phyloP scores from a whole-genome alignment of 37 sponge, comb jelly and placozoan genomes.

The Cladorhizidae sp. region DNA sequence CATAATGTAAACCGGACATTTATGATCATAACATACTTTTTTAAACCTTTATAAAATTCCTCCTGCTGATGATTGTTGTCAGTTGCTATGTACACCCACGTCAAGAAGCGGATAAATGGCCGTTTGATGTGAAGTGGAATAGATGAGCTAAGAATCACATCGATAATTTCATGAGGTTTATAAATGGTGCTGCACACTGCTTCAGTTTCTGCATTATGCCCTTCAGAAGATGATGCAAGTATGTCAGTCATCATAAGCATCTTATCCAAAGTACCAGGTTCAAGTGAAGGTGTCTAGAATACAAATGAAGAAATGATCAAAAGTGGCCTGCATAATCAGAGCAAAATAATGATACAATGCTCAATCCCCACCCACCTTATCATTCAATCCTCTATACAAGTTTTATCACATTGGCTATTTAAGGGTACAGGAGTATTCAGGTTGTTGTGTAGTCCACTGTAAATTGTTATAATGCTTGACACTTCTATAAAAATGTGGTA shows the following conservation, averaged over 20 bases:
- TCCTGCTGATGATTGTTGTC: slow-evolving; percentile 7
- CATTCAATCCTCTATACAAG: no score
- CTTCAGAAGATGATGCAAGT: slow-evolving; percentile 77
- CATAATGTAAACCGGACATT: no score
- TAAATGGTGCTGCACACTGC: slow-evolving; percentile 69
- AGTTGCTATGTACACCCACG: slow-evolving; percentile 76
- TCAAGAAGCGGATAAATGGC: slow-evolving; percentile 68
- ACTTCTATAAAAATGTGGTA: no score
- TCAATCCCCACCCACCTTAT: no score
- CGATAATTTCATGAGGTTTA: slow-evolving; percentile 7
- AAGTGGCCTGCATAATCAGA: no score
- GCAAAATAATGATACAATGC: no score
- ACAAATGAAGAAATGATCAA: not conserved
- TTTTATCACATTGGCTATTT: no score
- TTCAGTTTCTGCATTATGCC: slow-evolving; percentile 68
- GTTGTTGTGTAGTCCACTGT: no score
- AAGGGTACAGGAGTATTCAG: no score
- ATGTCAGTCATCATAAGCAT: slow-evolving; percentile 60
- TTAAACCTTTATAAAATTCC: no score
- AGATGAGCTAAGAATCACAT: slow-evolving; percentile 19
- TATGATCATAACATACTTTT: no score
- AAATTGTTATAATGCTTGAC: no score
- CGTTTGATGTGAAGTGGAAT: slow-evolving; percentile 44
- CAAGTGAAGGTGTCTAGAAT: not conserved
- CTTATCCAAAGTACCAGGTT: slow-evolving; percentile 16